Evolutionary conservation across 2,113 vertebrate genomes (phyloP), one percentile per base, ranked within the genome.

Genomic region (Coptodon bakossiorum): DNA sequence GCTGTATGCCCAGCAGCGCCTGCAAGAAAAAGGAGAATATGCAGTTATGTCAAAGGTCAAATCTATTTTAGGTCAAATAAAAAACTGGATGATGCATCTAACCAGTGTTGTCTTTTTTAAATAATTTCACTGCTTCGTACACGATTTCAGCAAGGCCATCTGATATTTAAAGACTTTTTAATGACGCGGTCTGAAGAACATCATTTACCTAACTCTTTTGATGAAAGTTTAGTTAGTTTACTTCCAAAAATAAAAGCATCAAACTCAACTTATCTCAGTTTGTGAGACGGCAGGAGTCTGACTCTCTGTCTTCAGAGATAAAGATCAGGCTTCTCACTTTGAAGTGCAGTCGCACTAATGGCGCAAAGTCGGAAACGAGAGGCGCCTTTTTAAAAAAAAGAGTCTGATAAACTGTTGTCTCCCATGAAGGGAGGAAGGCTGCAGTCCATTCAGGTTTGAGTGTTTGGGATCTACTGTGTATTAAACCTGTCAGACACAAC

Each of bases 21-120:
- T 96, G 93, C 16, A 90, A 93, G 81, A 88, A 89, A 19, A 78
- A 71, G 61, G 88, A 31, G 83, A 85, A 81, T 84, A 82, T 85
- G 56, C 12, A 84, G 38, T 54, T 17, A 36, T 80, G 16, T 68
- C 29, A 59, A 82, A 86, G n/a, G 45, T 78, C 8, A 82, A 79
- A 83, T 66, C 7, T 24, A 40, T 22, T 40, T 66, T 22, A 68
- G 40, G 81, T 71, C 8, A 19, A 54, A 17, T 71, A 56, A 63
- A 29, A 83, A 68, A 38, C 80, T 48, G 8, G 16, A 78, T 63
- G 36, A 36, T 63, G 2, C 34, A 54, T 84, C 52, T 71, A 48
- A 80, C 34, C 63, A 81, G 29, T 68, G 19, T 13, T 22, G 34
- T 13, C 11, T 22, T 38, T 68, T 66, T 38, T 1, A 5, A 68